Conservation (phyloP, 1,140 invertebrate genomes). For the Cephus cinctus region DNA sequence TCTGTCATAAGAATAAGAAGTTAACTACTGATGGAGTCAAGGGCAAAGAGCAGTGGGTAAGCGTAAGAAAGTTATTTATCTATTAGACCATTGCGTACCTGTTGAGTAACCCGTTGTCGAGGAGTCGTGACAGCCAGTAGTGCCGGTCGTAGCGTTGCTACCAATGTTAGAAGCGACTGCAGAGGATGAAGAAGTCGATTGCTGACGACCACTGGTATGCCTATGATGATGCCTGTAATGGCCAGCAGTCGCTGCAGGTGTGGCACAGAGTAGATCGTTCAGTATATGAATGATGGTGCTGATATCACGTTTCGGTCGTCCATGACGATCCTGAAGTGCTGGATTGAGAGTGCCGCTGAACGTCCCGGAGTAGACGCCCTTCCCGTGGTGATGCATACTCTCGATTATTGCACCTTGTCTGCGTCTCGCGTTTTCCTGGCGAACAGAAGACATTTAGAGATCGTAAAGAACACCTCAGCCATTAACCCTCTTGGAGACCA, state of each 20-base stretch:
- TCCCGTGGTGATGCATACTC: conserved; percentile 90
- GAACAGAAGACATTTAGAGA: conserved; percentile 13
- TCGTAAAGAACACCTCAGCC: conserved; percentile 35
- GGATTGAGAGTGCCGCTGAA: conserved; percentile 88
- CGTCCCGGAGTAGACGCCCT: conserved; percentile 84
- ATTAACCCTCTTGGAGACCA: no score
- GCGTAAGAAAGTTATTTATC: neutral
- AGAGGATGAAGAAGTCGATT: conserved; percentile 25
- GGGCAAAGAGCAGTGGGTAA: neutral
- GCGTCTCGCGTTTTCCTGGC: conserved; percentile 49
- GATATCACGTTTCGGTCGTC: conserved; percentile 87
- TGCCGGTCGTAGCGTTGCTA: conserved; percentile 17
- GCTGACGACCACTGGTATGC: conserved; percentile 39
- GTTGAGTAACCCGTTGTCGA: conserved; percentile 25
- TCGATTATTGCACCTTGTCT: conserved; percentile 83
- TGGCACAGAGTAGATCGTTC: conserved; percentile 88
- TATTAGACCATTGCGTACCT: conserved; percentile 15
- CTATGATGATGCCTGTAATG: conserved; percentile 49
- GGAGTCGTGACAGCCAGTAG: conserved; percentile 27
- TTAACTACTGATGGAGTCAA: neutral
- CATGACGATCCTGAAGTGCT: conserved; percentile 87
- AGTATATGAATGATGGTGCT: conserved; percentile 94
- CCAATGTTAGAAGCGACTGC: conserved; percentile 24
- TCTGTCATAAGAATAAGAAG: conserved; percentile 29
- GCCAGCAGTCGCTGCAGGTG: conserved; percentile 60